Evolutionary conservation across 2,888 invertebrate genomes (phyloP).

Genomic region (Malachius bipustulatus): DNA sequence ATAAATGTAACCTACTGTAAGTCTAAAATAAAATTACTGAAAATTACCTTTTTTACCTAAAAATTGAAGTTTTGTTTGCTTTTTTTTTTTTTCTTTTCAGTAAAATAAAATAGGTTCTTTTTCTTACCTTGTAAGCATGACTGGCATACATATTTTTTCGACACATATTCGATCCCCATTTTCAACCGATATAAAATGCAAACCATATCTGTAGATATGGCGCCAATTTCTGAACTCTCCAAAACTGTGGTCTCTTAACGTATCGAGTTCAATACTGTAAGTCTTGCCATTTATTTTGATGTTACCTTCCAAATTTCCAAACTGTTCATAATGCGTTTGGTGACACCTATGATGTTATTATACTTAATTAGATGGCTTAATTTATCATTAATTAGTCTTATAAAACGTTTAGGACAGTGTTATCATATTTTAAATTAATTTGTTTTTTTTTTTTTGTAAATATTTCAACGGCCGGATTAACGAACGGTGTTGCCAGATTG

Average conservation of each 20-base stretch:
- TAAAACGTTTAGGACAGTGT: constrained; percentile 2
- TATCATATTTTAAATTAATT: too few relatives aligned
- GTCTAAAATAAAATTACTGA: constrained; percentile 38
- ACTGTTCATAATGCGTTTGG: constrained; percentile 68
- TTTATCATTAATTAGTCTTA: not conserved
- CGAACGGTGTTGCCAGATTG: constrained; percentile 5
- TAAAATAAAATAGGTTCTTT: not conserved
- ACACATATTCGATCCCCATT: constrained; percentile 58
- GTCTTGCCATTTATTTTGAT: constrained; percentile 42
- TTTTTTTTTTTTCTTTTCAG: constrained; percentile 1
- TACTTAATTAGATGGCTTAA: constrained; percentile 9
- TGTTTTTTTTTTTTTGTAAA: too few relatives aligned
- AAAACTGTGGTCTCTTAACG: constrained; percentile 58
- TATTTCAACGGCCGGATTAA: too few relatives aligned
- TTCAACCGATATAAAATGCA: constrained; percentile 56
- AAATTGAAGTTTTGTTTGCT: not conserved
- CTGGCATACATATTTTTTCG: constrained; percentile 49
- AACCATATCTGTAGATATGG: constrained; percentile 53
- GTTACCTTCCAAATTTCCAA: constrained; percentile 48
- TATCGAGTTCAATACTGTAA: constrained; percentile 43
- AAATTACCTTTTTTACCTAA: too few relatives aligned
- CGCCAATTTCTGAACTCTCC: constrained; percentile 53
- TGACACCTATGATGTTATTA: constrained; percentile 50
- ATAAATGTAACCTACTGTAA: constrained; percentile 51
- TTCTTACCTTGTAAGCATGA: constrained; percentile 46